Evolutionary conservation across 2,113 vertebrate species (phyloP).

Genomic region (Brienomyrus longianalis): DNA sequence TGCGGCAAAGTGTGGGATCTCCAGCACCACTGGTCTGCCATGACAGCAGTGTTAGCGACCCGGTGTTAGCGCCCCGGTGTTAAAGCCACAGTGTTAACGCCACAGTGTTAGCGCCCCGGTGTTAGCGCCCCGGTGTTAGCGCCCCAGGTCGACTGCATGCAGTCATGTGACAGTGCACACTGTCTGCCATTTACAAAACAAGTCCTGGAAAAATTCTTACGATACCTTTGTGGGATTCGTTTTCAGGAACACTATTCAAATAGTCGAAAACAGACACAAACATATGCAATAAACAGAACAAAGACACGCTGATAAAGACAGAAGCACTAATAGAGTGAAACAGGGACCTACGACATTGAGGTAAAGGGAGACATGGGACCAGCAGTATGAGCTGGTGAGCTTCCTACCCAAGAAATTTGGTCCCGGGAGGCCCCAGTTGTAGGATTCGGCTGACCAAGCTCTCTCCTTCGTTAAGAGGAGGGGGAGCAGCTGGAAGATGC

Average conservation of each 20-base stretch:
- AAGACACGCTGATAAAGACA: constrained; percentile 44
- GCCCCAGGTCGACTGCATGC: not conserved
- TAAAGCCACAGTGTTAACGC: not conserved
- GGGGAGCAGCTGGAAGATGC: constrained; percentile 97
- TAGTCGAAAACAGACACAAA: not conserved
- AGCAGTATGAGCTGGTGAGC: constrained; percentile 62
- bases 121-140: not conserved
- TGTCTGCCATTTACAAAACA: not conserved
- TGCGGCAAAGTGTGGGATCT: constrained; percentile 96
- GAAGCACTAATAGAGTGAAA: constrained; percentile 45
- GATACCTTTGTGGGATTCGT: not conserved
- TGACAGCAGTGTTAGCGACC: not conserved
- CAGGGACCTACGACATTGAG: constrained; percentile 57
- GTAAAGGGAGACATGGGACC: constrained; percentile 50
- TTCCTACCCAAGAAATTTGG: constrained; percentile 99
- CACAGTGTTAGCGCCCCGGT: not conserved
- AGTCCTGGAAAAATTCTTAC: not conserved
- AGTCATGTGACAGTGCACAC: not conserved
- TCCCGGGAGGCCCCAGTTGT: constrained; percentile 99
- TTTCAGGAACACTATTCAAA: not conserved
- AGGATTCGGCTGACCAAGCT: constrained; percentile 99
- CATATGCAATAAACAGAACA: constrained; percentile 35
- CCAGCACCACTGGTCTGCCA: constrained; percentile 90
- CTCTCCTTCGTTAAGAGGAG: constrained; percentile 99
- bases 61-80: not conserved